phyloP scores from a whole-genome alignment of 2,797 vertebrate species.

The Protosalanx chinensis region DNA sequence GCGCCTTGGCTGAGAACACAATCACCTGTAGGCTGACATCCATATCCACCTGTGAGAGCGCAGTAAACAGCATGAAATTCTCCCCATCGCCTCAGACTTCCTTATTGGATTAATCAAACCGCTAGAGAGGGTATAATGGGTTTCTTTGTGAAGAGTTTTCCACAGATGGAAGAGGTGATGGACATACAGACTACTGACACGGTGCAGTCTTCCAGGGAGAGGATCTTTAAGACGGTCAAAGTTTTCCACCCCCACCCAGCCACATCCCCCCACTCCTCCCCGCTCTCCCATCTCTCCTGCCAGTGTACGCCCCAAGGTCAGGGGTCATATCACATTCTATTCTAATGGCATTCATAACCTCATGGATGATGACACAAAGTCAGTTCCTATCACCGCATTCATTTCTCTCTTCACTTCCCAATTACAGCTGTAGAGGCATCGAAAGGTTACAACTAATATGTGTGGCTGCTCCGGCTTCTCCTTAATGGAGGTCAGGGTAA shows the following conservation, averaged over 20 bases:
- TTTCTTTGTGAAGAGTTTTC: too few species aligned
- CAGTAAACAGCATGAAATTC: too few species aligned
- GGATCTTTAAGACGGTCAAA: too few species aligned
- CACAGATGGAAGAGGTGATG: too few species aligned
- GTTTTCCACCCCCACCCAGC: not conserved
- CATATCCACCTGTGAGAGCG: too few species aligned
- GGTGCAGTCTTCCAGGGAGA: too few species aligned
- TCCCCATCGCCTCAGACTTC: too few species aligned
- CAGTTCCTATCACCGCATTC: slow-evolving; percentile 1
- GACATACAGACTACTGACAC: too few species aligned
- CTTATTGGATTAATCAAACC: too few species aligned
- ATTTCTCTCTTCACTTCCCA: slow-evolving; percentile 49
- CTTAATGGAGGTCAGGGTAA: slow-evolving; percentile 43
- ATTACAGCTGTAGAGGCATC: slow-evolving; percentile 33
- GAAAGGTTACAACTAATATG: slow-evolving; percentile 45
- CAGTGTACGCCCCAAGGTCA: not conserved
- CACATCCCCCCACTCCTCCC: not conserved
- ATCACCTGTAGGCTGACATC: too few species aligned
- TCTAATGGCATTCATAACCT: slow-evolving; percentile 20
- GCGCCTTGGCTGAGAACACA: too few species aligned
- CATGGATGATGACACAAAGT: not conserved
- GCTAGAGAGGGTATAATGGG: too few species aligned
- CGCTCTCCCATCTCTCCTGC: not conserved
- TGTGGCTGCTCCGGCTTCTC: slow-evolving; percentile 8
- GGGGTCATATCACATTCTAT: slow-evolving; percentile 26